These are phyloP conservation scores for human (Homo sapiens) DNA, from an alignment of 2,113 vertebrate genomes.

Conservation along the genomic window DNA sequence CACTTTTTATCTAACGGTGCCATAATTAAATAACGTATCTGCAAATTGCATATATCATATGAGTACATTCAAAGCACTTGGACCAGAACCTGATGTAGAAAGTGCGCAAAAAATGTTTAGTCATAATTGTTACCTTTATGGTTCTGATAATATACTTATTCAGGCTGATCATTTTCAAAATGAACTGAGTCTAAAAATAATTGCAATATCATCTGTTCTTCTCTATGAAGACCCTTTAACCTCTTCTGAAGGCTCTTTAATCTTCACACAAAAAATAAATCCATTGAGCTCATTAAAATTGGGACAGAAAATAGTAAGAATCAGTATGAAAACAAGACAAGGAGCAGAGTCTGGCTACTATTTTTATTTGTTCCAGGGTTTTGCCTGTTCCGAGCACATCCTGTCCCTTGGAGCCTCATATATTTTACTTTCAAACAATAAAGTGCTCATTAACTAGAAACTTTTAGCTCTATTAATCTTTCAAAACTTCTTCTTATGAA, in stretches of 20 bases:
- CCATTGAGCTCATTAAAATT: background rate
- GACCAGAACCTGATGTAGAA: background rate
- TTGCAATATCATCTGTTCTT: background rate
- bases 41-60: background rate
- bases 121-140: background rate
- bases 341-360: background rate
- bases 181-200: conserved; percentile 11
- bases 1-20: background rate
- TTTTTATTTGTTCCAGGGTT: background rate
- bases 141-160: background rate
- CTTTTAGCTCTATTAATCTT: conserved; percentile 42
- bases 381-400: background rate
- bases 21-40: background rate
- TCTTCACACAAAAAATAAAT: background rate
- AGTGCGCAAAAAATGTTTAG: background rate
- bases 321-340: background rate
- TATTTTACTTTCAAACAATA: conserved; percentile 28
- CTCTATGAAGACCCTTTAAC: background rate
- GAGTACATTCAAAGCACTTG: background rate
- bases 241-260: background rate
- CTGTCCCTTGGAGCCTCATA: background rate
- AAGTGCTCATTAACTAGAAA: conserved; percentile 1
- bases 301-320: background rate
- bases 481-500: conserved; percentile 4
- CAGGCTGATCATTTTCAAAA: conserved; percentile 9